Conservation (phyloP, 2,113 vertebrate genomes). For the Himantopus leucocephalus region DNA sequence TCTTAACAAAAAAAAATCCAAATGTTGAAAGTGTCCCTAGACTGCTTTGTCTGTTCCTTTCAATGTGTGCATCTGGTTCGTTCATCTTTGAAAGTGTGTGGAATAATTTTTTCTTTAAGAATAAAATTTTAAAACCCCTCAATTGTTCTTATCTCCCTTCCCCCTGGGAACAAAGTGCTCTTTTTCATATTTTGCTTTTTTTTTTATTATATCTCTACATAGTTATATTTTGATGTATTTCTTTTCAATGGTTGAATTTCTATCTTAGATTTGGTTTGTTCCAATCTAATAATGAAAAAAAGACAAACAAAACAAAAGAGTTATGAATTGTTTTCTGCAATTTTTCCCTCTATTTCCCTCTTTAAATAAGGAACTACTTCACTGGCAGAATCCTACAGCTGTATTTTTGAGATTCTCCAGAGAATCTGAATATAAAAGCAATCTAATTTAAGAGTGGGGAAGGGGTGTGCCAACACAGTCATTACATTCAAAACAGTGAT, state of each 20-base stretch:
- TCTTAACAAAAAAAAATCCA: background rate
- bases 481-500: background rate
- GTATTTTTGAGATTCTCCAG: slow-evolving; percentile 5
- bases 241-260: slow-evolving; percentile 81
- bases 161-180: slow-evolving; percentile 80
- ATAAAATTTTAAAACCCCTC: background rate
- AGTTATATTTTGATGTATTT: slow-evolving; percentile 79
- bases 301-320: slow-evolving; percentile 68
- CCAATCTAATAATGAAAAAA: slow-evolving; percentile 69
- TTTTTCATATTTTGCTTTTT: slow-evolving; percentile 79
- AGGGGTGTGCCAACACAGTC: background rate
- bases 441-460: background rate
- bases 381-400: slow-evolving; percentile 74
- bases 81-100: slow-evolving; percentile 89
- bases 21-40: slow-evolving; percentile 71
- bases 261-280: slow-evolving; percentile 84
- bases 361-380: slow-evolving; percentile 88
- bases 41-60: slow-evolving; percentile 82
- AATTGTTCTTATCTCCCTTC: slow-evolving; percentile 66
- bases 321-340: slow-evolving; percentile 81
- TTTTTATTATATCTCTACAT: slow-evolving; percentile 77
- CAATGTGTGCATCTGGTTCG: slow-evolving; percentile 90
- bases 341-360: slow-evolving; percentile 76
- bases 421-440: slow-evolving; percentile 11
- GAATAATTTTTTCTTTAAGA: slow-evolving; percentile 75